Evolutionary conservation across 2,113 vertebrate species (phyloP).

Genomic region (Thomomys bottae): DNA sequence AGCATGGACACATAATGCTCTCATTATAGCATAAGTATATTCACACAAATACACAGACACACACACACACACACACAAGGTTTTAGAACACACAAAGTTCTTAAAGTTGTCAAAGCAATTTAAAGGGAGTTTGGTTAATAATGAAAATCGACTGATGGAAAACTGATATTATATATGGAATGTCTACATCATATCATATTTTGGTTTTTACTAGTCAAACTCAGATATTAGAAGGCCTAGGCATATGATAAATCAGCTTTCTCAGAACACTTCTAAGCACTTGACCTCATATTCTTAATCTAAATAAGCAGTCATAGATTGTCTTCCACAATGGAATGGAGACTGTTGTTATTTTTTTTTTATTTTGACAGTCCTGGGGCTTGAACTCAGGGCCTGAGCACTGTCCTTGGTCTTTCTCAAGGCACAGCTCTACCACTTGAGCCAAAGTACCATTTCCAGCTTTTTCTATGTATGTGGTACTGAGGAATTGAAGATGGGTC

Average conservation of each 20-base stretch:
- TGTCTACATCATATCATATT: not conserved
- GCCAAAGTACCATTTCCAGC: too few relatives aligned
- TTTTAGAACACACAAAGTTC: not conserved
- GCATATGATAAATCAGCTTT: not conserved
- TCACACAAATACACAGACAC: too few relatives aligned
- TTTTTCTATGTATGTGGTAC: too few relatives aligned
- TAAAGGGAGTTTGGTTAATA: not conserved
- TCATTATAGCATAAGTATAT: slow-evolving; percentile 36
- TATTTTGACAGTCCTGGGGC: too few relatives aligned
- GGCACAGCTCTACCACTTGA: too few relatives aligned
- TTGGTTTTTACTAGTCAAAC: not conserved
- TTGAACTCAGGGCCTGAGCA: too few relatives aligned
- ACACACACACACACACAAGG: too few relatives aligned
- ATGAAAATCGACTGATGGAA: too few relatives aligned
- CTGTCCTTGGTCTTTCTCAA: too few relatives aligned
- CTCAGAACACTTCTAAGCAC: not conserved
- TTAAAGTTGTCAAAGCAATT: not conserved
- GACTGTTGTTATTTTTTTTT: not conserved
- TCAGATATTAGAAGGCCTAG: not conserved
- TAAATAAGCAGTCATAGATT: not conserved
- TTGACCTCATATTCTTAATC: not conserved
- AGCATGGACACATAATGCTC: not conserved
- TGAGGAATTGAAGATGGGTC: too few relatives aligned
- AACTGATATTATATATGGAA: too few relatives aligned
- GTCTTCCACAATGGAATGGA: not conserved